phyloP scores from a whole-genome alignment of 2,888 invertebrate species.

The Nematopogon swammerdamellus region DNA sequence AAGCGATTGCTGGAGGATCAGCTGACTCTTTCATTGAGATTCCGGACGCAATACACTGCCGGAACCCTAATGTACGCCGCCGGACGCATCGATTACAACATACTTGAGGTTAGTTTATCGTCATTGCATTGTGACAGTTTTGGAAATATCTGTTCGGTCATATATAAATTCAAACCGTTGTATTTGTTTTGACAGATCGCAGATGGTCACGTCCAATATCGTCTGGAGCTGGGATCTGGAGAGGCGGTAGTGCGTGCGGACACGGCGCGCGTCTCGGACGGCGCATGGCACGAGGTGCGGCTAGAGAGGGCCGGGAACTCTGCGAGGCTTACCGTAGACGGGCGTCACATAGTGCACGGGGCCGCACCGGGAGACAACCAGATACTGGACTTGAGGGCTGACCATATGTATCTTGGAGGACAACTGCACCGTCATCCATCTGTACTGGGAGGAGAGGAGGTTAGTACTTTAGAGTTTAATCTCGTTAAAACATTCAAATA shows the following conservation, averaged over 20 bases:
- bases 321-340: slow-evolving; percentile 77
- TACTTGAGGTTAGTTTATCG: slow-evolving; percentile 63
- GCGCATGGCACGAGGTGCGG: slow-evolving; percentile 17
- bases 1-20: slow-evolving; percentile 77
- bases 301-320: slow-evolving; percentile 75
- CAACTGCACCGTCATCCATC: slow-evolving; percentile 75
- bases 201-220: slow-evolving; percentile 84
- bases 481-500: too few relatives aligned
- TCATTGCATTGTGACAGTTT: slow-evolving; percentile 7
- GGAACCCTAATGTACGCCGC: slow-evolving; percentile 84
- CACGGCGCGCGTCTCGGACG: slow-evolving; percentile 41
- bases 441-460: slow-evolving; percentile 55
- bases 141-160: neutral
- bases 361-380: slow-evolving; percentile 78
- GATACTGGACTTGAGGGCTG: slow-evolving; percentile 80
- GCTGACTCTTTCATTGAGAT: slow-evolving; percentile 71
- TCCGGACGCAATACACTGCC: slow-evolving; percentile 79
- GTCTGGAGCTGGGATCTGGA: slow-evolving; percentile 91
- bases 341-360: slow-evolving; percentile 75
- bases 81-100: slow-evolving; percentile 86
- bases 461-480: too few relatives aligned
- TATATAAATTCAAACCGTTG: neutral
- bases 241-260: slow-evolving; percentile 79
- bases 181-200: slow-evolving; percentile 47
- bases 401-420: slow-evolving; percentile 82